A percentile compares a stretch with the other conserved stretches of the same genome.
Evolutionary conservation across 2,888 invertebrate genomes (phyloP).

Genomic region (Eupithecia inturbata): DNA sequence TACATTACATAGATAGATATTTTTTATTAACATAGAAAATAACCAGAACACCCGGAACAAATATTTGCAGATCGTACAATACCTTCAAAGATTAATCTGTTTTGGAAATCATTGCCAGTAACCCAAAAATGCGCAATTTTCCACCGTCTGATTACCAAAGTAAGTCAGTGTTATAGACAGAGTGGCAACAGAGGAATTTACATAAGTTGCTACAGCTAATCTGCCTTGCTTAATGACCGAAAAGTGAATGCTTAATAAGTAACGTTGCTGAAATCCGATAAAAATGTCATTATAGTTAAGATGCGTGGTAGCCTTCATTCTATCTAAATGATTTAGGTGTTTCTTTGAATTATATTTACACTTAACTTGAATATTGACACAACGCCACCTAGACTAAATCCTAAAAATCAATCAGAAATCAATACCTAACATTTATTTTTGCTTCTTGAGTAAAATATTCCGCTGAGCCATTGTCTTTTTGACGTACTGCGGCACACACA

Average conservation of each 20-base stretch:
- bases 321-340: background rate
- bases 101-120: constrained; percentile 10
- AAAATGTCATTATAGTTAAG: background rate
- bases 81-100: background rate
- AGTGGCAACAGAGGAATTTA: constrained; percentile 36
- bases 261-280: constrained; percentile 7
- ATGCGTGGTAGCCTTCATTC: background rate
- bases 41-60: too few relatives aligned
- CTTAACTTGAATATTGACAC: background rate
- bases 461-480: too few relatives aligned
- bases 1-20: too few relatives aligned
- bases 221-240: constrained; percentile 56
- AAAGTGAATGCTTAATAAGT: constrained; percentile 40
- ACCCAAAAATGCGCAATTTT: constrained; percentile 34
- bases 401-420: too few relatives aligned
- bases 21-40: too few relatives aligned
- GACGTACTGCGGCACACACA: too few relatives aligned
- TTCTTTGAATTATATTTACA: background rate
- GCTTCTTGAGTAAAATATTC: too few relatives aligned
- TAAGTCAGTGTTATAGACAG: constrained; percentile 52
- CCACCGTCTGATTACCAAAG: constrained; percentile 46
- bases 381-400: background rate
- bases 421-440: too few relatives aligned
- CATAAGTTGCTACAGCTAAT: constrained; percentile 27
- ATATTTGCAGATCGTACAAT: too few relatives aligned